phyloP scores from a whole-genome alignment of 2,797 vertebrate genomes.

The Poeciliopsis paucimaculata region DNA sequence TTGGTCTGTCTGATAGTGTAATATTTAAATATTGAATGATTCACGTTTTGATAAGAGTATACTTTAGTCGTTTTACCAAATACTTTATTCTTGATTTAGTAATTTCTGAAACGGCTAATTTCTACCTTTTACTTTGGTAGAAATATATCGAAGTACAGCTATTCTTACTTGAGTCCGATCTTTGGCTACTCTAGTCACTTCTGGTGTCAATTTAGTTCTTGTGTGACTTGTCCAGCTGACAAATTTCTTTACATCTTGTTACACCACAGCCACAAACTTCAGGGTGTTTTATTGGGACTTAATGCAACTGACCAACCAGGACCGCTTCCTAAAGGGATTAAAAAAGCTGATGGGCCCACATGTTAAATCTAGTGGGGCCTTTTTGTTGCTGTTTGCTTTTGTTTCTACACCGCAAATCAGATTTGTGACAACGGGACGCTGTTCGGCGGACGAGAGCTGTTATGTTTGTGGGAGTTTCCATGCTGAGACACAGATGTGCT shows the following conservation, averaged over 20 bases:
- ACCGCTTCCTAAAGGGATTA: not conserved
- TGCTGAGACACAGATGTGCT: not conserved
- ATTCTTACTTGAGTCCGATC: no score
- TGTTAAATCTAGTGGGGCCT: not conserved
- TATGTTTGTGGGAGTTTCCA: not conserved
- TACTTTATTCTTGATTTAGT: no score
- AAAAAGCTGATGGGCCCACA: not conserved
- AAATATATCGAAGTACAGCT: no score
- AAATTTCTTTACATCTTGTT: not conserved
- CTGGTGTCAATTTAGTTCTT: conserved; percentile 26
- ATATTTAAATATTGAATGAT: no score
- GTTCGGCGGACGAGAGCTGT: not conserved
- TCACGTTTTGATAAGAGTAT: no score
- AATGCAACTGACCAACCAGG: not conserved
- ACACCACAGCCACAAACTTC: not conserved
- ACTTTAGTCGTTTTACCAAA: no score
- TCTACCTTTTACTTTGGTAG: no score
- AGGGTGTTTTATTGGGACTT: not conserved
- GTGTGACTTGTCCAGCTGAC: not conserved
- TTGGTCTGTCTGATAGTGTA: no score
- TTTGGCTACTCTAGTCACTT: no score
- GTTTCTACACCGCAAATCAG: not conserved
- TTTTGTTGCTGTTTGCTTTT: not conserved
- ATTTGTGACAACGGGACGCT: not conserved
- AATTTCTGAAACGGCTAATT: no score